Base-by-base conservation (phyloP, 2,888 invertebrate genomes). In the Trichogramma evanescens region DNA sequence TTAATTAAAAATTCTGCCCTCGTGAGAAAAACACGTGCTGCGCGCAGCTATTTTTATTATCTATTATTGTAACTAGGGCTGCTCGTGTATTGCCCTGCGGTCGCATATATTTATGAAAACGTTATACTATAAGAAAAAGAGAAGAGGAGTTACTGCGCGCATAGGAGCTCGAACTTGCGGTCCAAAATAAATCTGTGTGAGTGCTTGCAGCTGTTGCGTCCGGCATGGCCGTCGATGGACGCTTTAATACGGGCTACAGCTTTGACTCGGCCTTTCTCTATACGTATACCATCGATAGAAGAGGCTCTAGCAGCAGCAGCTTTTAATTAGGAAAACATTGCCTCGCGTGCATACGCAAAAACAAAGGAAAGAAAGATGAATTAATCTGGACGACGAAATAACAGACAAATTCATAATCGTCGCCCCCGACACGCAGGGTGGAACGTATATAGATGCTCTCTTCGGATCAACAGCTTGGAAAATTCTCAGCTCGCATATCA, bases 171-270 rank as follows among this genome's bases (percentile, higher is more conserved):
- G 63, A 55, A 66, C 69, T 7, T n/a, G 68, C 70, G 72, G 73
- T 75, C 72, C 69, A 74, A 76, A 76, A 76, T 76, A 75, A 76
- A 76, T 76, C 72, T 72, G 68, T 67, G 58, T 44, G 50, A 26
- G 26, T 26, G 26, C 26, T 26, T 68, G 70, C 75, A 76, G 75
- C 74, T 76, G 75, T 72, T 72, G 71, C 72, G 68, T 67, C 66
- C 68, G 69, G 68, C 48, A 41, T 54, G 38, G 67, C 64, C 60
- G 65, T 44, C 56, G 59, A 62, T 59, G 56, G 56, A 62, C 56
- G 63, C 59, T 61, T 13, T n/a, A n/a, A 9, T 42, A 54, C 45
- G 40, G 10, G 6, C 10, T 10, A 39, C 39, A 5, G 5, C 26
- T 26, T 26, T 26, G 2, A 26, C 26, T 26, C 26, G 26, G 26